Conservation (phyloP, 2,888 invertebrate genomes). For the Agrotis ipsilon region DNA sequence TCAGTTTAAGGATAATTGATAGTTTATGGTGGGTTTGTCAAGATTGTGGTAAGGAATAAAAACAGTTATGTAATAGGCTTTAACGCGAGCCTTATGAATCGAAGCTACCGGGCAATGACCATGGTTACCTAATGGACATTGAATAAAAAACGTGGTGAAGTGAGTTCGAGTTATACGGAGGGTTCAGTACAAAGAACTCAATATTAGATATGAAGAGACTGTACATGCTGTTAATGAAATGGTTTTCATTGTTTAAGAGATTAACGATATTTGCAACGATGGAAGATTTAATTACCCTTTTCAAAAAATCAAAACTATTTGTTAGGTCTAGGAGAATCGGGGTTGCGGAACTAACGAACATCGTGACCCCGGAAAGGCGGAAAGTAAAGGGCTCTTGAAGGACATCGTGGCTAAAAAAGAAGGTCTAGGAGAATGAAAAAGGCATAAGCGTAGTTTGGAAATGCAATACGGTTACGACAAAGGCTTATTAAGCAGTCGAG, state of each 20-base stretch:
- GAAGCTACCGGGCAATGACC: conserved; percentile 71
- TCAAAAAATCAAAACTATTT: neutral
- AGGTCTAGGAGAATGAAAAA: too few relatives aligned
- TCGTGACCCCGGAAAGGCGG: too few relatives aligned
- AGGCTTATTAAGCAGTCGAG: conserved; percentile 1
- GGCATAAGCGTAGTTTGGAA: too few relatives aligned
- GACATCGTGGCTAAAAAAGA: too few relatives aligned
- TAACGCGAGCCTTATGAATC: conserved; percentile 55
- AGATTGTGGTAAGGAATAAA: conserved; percentile 42
- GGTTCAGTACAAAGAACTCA: conserved; percentile 28
- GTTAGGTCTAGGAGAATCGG: too few relatives aligned
- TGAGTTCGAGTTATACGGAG: conserved; percentile 10
- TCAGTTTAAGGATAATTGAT: conserved; percentile 13
- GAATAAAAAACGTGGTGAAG: conserved; percentile 54
- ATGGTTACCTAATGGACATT: conserved; percentile 70
- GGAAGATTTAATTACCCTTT: neutral
- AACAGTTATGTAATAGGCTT: conserved; percentile 60
- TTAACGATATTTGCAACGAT: neutral
- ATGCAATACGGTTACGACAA: neutral
- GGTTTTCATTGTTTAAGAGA: neutral
- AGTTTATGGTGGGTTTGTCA: conserved; percentile 12
- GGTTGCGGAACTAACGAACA: too few relatives aligned
- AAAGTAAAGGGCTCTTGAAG: too few relatives aligned
- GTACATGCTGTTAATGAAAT: neutral
- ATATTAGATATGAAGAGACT: neutral